A percentile compares a stretch with the other conserved stretches of the same genome.
phyloP scores from a whole-genome alignment of 2,797 vertebrate species.

The Champsocephalus gunnari region DNA sequence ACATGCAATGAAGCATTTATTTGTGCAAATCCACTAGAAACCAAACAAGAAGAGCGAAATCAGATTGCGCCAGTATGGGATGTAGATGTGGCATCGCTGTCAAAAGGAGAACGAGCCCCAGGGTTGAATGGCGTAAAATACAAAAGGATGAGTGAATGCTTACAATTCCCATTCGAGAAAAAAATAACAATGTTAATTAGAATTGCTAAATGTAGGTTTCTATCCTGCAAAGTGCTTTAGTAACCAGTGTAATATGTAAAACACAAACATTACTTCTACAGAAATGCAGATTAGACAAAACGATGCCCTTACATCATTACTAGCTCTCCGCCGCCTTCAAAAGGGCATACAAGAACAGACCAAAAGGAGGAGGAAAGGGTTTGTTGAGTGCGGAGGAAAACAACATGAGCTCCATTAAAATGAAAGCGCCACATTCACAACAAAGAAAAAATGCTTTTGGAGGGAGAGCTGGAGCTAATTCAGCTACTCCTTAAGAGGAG shows the following conservation, averaged over 20 bases:
- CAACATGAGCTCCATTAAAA: slow-evolving; percentile 72
- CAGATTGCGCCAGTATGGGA: slow-evolving; percentile 29
- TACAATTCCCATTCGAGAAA: not conserved
- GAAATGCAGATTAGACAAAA: slow-evolving; percentile 7
- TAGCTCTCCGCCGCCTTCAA: slow-evolving; percentile 26
- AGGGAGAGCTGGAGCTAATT: slow-evolving; percentile 65
- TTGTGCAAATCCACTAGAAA: slow-evolving; percentile 57
- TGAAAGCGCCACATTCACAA: slow-evolving; percentile 74
- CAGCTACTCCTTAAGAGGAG: slow-evolving; percentile 63
- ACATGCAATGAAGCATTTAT: slow-evolving; percentile 46
- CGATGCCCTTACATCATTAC: slow-evolving; percentile 35
- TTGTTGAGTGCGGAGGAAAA: slow-evolving; percentile 62
- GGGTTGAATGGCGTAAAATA: not conserved
- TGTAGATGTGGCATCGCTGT: not conserved
- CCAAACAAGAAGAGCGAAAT: slow-evolving; percentile 45
- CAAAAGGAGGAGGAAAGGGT: slow-evolving; percentile 16
- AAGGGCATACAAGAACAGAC: slow-evolving; percentile 24
- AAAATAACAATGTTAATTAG: not conserved
- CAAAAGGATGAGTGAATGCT: not conserved
- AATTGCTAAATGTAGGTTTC: slow-evolving; percentile 4
- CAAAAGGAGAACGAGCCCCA: not conserved
- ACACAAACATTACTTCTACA: slow-evolving; percentile 8
- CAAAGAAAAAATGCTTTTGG: slow-evolving; percentile 64
- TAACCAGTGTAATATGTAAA: slow-evolving; percentile 14
- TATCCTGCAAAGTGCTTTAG: slow-evolving; percentile 11